These are phyloP conservation scores for Rosalia funebris DNA, from an alignment of 2,888 invertebrate genomes.

Conservation along the genomic window DNA sequence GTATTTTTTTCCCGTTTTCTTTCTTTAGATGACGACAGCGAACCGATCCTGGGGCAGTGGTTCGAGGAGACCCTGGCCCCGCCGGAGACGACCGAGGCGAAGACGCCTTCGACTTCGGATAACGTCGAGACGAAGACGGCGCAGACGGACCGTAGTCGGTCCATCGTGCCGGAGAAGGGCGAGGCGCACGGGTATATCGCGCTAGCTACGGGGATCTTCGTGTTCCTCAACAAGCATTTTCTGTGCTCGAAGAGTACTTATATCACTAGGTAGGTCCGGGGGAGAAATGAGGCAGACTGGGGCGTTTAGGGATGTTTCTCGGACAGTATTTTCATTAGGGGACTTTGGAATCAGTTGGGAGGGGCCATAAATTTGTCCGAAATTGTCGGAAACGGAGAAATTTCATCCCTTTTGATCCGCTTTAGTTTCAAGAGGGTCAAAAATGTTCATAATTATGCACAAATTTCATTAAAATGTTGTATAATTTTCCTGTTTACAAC, in stretches of 20 bases:
- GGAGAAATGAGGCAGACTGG: too few relatives aligned
- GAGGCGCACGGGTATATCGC: slow-evolving; percentile 87
- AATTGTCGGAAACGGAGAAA: too few relatives aligned
- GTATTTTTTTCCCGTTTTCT: too few relatives aligned
- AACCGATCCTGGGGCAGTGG: slow-evolving; percentile 91
- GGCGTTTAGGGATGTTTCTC: too few relatives aligned
- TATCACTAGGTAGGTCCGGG: slow-evolving; percentile 70
- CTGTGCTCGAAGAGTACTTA: slow-evolving; percentile 78
- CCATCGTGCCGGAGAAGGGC: slow-evolving; percentile 79
- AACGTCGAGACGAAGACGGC: slow-evolving; percentile 65
- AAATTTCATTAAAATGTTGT: too few relatives aligned
- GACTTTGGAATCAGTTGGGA: too few relatives aligned
- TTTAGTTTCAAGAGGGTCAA: too few relatives aligned
- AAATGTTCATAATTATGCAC: too few relatives aligned
- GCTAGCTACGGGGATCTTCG: slow-evolving; percentile 87
- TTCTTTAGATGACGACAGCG: slow-evolving; percentile 76
- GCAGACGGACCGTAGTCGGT: slow-evolving; percentile 64
- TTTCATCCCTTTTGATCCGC: too few relatives aligned
- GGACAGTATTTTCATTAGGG: too few relatives aligned
- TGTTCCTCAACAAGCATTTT: slow-evolving; percentile 84
- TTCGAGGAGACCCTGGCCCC: slow-evolving; percentile 93
- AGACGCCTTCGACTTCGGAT: slow-evolving; percentile 66
- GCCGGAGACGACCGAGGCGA: slow-evolving; percentile 73
- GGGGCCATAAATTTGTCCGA: too few relatives aligned
- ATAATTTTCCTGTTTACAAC: too few relatives aligned